Percentiles rank a stretch among this genome's conserved stretches.
Evolutionary conservation across 1,140 invertebrate genomes (phyloP).

Genomic region (Phthorimaea operculella): DNA sequence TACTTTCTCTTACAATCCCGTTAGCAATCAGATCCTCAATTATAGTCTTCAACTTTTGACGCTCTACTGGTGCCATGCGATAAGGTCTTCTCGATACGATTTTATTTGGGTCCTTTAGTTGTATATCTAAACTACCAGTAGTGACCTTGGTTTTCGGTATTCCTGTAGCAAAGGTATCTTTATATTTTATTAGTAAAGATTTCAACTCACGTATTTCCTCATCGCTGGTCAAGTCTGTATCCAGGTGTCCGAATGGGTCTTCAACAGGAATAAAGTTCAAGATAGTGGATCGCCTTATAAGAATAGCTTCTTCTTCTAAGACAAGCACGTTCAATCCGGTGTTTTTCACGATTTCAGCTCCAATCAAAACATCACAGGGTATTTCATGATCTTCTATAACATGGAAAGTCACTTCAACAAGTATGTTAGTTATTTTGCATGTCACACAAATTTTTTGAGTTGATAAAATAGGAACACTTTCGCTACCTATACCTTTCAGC

Average conservation of each 20-base stretch:
- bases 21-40: conserved; percentile 11
- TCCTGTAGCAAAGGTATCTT: background rate
- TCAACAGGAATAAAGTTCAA: background rate
- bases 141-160: conserved; percentile 7
- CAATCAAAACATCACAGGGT: conserved; percentile 8
- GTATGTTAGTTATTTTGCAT: conserved; percentile 3
- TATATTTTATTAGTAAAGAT: background rate
- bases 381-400: conserved; percentile 11
- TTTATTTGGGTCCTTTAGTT: conserved; percentile 4
- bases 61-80: conserved; percentile 5
- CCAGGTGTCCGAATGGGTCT: background rate
- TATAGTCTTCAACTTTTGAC: conserved; percentile 10
- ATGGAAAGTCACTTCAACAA: conserved; percentile 7
- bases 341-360: conserved; percentile 5
- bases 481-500: background rate
- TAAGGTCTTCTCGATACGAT: conserved; percentile 6
- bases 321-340: background rate
- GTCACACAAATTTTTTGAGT: background rate
- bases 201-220: conserved; percentile 2
- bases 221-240: conserved; percentile 6
- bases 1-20: conserved; percentile 12
- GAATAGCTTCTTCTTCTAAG: background rate
- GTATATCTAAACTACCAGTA: conserved; percentile 4
- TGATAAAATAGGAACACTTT: background rate
- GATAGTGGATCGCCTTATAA: background rate